phyloP scores from a whole-genome alignment of 2,888 invertebrate genomes.

The Scaptomyza cyrtandrae region DNA sequence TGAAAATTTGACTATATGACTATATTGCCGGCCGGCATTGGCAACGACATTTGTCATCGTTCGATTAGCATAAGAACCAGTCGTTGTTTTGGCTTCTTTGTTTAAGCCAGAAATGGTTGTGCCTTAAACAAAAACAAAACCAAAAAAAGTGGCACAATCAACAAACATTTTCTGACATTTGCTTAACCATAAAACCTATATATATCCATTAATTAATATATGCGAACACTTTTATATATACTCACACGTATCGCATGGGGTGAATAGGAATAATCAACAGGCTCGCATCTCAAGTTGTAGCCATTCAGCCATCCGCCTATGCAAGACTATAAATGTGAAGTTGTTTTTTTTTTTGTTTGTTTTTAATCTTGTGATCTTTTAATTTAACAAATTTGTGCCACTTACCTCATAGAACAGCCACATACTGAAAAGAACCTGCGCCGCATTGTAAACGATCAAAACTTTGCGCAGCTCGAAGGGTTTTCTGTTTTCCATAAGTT shows the following conservation, averaged over 20 bases:
- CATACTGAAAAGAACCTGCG: constrained; percentile 88
- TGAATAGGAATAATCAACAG: constrained; percentile 90
- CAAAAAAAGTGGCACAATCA: constrained; percentile 61
- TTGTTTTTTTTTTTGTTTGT: constrained; percentile 6
- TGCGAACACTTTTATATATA: constrained; percentile 31
- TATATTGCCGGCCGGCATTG: constrained; percentile 31
- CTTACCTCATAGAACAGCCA: constrained; percentile 86
- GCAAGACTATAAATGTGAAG: constrained; percentile 84
- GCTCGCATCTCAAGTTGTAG: constrained; percentile 91
- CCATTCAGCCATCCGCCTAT: constrained; percentile 89
- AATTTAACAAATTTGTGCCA: constrained; percentile 11
- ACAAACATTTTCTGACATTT: constrained; percentile 52
- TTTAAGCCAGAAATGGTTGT: constrained; percentile 62
- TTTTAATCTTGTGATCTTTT: constrained; percentile 5
- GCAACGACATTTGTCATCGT: constrained; percentile 43
- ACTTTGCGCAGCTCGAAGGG: constrained; percentile 91
- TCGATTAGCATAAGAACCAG: constrained; percentile 74
- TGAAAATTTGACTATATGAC: constrained; percentile 35
- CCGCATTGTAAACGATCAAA: constrained; percentile 92
- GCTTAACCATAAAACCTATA: constrained; percentile 20
- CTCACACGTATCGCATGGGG: constrained; percentile 90
- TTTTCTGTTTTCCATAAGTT: constrained; percentile 93
- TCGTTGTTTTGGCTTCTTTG: constrained; percentile 47
- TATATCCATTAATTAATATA: background rate
- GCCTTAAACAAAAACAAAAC: constrained; percentile 49